These are phyloP conservation scores for Drosophila ficusphila DNA, from an alignment of 1,140 invertebrate species.

Conservation along the genomic window DNA sequence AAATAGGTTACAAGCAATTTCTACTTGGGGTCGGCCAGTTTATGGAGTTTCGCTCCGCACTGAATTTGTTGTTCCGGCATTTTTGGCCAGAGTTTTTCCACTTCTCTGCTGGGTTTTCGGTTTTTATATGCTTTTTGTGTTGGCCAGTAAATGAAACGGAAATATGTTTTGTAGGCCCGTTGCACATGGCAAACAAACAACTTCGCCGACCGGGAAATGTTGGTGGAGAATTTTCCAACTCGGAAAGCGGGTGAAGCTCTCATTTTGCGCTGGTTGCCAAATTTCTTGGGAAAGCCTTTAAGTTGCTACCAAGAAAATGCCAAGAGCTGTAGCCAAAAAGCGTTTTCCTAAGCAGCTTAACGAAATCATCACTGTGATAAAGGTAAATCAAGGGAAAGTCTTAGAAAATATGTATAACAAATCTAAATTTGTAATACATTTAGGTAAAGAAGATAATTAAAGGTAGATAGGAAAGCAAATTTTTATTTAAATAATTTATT, in stretches of 20 bases:
- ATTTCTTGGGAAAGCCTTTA: conserved; percentile 40
- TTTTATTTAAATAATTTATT: no score
- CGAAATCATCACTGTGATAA: conserved; percentile 33
- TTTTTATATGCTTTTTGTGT: conserved; percentile 39
- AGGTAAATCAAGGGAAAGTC: conserved; percentile 29
- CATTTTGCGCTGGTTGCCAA: conserved; percentile 17
- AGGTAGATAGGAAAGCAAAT: no score
- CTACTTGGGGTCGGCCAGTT: conserved; percentile 74
- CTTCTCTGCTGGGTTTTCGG: conserved; percentile 15
- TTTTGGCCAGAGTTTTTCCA: conserved; percentile 68
- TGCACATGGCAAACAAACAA: conserved; percentile 58
- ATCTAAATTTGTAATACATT: background rate
- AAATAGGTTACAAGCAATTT: conserved; percentile 82
- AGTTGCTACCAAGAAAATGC: conserved; percentile 26
- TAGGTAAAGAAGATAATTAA: no score
- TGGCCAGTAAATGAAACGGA: conserved; percentile 81
- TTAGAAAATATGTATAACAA: background rate
- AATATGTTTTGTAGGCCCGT: conserved; percentile 76
- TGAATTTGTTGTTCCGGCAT: conserved; percentile 49
- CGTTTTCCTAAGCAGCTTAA: conserved; percentile 32
- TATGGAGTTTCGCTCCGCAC: conserved; percentile 58
- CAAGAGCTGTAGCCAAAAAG: conserved; percentile 20
- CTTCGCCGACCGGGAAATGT: background rate
- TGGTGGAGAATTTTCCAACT: conserved; percentile 24
- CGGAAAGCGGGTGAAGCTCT: conserved; percentile 15